Conservation (phyloP, 2,888 invertebrate genomes). For the Tetragonisca angustula region DNA sequence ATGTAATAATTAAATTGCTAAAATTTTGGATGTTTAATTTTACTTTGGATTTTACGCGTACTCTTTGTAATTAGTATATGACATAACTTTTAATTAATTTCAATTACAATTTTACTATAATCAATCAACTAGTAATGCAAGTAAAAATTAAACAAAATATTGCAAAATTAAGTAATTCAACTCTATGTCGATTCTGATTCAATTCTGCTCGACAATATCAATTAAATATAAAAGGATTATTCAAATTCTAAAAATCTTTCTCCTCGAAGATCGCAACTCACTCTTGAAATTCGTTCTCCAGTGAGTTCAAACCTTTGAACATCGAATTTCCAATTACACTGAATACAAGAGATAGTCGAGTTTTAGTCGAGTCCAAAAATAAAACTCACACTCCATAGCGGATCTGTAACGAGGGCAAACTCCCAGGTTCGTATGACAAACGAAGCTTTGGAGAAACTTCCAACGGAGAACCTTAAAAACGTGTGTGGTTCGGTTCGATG, state of each 20-base stretch:
- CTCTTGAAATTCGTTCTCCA: not conserved
- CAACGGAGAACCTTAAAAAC: conserved; percentile 59
- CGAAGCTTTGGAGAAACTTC: conserved; percentile 16
- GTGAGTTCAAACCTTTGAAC: not conserved
- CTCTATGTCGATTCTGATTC: too few species aligned
- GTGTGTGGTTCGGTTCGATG: conserved; percentile 65
- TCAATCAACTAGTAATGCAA: too few species aligned
- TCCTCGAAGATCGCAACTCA: not conserved
- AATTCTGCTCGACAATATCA: too few species aligned
- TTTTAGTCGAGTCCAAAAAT: conserved; percentile 23
- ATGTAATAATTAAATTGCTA: too few species aligned
- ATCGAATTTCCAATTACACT: not conserved
- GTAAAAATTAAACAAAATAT: too few species aligned
- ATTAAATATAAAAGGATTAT: too few species aligned
- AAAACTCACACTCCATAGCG: conserved; percentile 8
- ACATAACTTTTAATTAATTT: too few species aligned
- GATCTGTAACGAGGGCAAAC: conserved; percentile 22
- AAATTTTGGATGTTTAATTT: too few species aligned
- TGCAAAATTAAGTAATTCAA: too few species aligned
- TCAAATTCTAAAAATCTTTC: not conserved
- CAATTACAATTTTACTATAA: too few species aligned
- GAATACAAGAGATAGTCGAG: not conserved
- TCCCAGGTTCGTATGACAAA: not conserved
- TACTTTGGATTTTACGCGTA: too few species aligned
- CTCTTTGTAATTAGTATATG: too few species aligned